phyloP scores from a whole-genome alignment of 2,888 invertebrate species.

The Monochamus alternatus region DNA sequence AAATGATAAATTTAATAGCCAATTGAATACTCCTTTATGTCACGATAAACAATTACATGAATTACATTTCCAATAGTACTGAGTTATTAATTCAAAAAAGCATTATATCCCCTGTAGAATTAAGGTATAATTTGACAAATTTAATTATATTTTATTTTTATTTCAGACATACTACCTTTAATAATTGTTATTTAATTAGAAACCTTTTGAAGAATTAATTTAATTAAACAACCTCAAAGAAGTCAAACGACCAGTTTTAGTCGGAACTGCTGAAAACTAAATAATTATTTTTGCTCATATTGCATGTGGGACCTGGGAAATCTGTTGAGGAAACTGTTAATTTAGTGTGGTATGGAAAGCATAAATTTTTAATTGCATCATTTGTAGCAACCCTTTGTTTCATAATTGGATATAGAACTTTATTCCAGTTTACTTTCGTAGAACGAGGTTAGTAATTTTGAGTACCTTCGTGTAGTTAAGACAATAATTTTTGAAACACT shows the following conservation, averaged over 20 bases:
- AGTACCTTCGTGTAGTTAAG: not conserved
- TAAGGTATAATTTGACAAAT: too few relatives aligned
- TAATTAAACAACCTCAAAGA: too few relatives aligned
- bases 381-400: constrained; percentile 10
- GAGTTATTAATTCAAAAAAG: too few relatives aligned
- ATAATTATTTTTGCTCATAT: constrained; percentile 7
- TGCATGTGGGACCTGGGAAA: not conserved
- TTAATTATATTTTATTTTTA: too few relatives aligned
- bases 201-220: too few relatives aligned
- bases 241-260: not conserved
- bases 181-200: too few relatives aligned
- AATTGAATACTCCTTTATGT: too few relatives aligned
- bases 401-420: constrained; percentile 10
- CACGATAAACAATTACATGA: too few relatives aligned
- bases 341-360: constrained; percentile 7
- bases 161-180: too few relatives aligned
- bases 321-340: constrained; percentile 9
- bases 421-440: constrained; percentile 6
- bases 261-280: constrained; percentile 7
- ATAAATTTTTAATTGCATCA: constrained; percentile 11
- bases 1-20: too few relatives aligned
- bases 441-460: not conserved
- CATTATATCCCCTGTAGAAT: too few relatives aligned
- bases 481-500: not conserved
- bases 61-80: too few relatives aligned